Base-by-base conservation (phyloP, 2,113 vertebrate genomes). In the Pantherophis guttatus region DNA sequence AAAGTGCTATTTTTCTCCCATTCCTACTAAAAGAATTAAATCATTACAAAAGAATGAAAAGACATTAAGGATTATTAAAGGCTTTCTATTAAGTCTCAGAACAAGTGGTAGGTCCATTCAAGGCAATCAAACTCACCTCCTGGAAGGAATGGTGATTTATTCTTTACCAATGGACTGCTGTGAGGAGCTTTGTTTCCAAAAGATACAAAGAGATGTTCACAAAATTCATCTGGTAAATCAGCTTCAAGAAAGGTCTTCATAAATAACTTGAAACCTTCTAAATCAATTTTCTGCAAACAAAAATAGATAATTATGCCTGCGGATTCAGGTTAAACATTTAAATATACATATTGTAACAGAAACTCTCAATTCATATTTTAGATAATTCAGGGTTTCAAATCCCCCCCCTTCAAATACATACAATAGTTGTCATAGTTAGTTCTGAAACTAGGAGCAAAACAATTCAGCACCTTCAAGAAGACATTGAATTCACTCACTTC, bases 221-320 rank as follows among this genome's bases (percentile, higher is more conserved):
- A 97, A 94, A 99, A 99, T 92, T 99, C 98, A 7, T 99, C 98
- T 0, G 99, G 98, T 89, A 99, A 97, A 26, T 99, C 98, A 0
- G 98, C 99, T 96, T 99, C 99, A 96, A 99, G 96, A 95, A 99
- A 99, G 2, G 99, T 99, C 97, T 99, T 99, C 99, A 99, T 99
- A 95, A 99, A 99, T 48, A 99, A 96, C 97, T 98, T 99, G 97
- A 99, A 99, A 24, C 99, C 99, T 96, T 99, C 98, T 96, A 99
- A 99, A 97, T 99, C 99, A 91, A 99, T 99, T 29, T 98, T 98
- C 99, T 99, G 81, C 26, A 91, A 3, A 2, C 93, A 39, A 92
- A 94, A 86, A 90, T 90, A 94, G 15, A 6, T 8, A 59, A 86
- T 53, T 23, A 91, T 0, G 88, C 11, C 44, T 29, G 1, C 70